Base-by-base conservation (phyloP, 2,888 invertebrate genomes). In the Ichneumoninae sp. region DNA sequence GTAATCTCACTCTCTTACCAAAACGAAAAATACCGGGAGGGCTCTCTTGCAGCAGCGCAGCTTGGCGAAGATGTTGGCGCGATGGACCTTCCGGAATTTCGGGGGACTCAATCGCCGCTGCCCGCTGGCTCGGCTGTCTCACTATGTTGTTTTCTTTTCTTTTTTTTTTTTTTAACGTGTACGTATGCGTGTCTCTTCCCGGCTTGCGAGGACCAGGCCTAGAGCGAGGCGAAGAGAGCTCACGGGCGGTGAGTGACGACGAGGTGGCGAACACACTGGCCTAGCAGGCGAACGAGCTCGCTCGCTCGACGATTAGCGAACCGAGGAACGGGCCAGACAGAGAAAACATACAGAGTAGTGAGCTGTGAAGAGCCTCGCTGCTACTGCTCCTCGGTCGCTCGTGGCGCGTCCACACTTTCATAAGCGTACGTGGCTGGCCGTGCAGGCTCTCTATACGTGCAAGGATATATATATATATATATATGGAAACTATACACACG, bases 361-460 rank as follows among this genome's bases (percentile, higher is more conserved):
- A 80, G 73, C 54, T 65, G 79, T 16, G 73, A 79, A 71, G 71
- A 80, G 79, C 57, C 73, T 47, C 60, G 57, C 78, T 82, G 44
- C 65, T 52, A 68, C 63, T 63, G 36, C 78, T 70, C 52, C 78
- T 70, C 52, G 47, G 81, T 50, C 52, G 78, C 76, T 82, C 81
- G 85, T 81, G 78, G 85, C 85, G 85, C 82, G 78, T 85, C 79
- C 85, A 74, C 83, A 85, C 81, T 85, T 79, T 85, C 85, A 75
- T 79, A 74, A 78, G 81, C 81, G 81, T 81, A 85, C 79, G 81
- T 85, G 85, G 75, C 79, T 79, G 66, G 78, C 66, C 66, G 71
- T 65, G 69, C 75, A 30, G 47, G 63, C 75, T 73, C 57, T 57
- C 44, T 33, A 47, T 50, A 47, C 44, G 60, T 44, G 26, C 50